These are phyloP conservation scores for Phoenoteleia sp. DNA, from an alignment of 2,888 invertebrate genomes.

Conservation along the genomic window DNA sequence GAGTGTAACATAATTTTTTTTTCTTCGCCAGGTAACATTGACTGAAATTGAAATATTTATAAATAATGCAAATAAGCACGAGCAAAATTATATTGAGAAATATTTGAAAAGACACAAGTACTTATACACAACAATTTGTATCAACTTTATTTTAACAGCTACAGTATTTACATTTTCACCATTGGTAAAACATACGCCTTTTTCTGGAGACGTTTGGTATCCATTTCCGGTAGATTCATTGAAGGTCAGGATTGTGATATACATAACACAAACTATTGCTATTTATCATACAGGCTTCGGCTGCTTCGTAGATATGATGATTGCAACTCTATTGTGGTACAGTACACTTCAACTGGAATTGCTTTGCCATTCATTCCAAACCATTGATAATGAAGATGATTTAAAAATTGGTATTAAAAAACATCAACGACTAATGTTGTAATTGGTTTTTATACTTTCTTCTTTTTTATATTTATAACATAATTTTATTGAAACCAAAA, in stretches of 20 bases:
- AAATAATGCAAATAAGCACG: constrained; percentile 41
- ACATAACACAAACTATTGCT: constrained; percentile 75
- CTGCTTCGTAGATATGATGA: constrained; percentile 75
- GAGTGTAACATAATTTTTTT: background rate
- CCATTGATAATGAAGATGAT: constrained; percentile 29
- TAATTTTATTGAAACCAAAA: too few species aligned
- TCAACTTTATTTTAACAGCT: constrained; percentile 74
- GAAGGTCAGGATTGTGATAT: constrained; percentile 70
- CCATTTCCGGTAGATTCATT: constrained; percentile 79
- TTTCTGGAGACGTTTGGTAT: constrained; percentile 79
- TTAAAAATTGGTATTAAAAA: constrained; percentile 72
- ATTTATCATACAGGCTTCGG: constrained; percentile 76
- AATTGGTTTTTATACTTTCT: too few species aligned
- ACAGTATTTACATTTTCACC: constrained; percentile 77
- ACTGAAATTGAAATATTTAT: constrained; percentile 75
- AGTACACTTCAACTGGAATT: constrained; percentile 77
- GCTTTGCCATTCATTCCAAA: constrained; percentile 66
- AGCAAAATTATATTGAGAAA: constrained; percentile 74
- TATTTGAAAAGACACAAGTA: constrained; percentile 77
- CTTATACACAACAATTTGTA: constrained; percentile 71
- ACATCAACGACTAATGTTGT: constrained; percentile 76
- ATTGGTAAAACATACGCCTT: constrained; percentile 73
- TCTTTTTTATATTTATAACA: too few species aligned
- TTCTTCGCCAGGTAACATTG: constrained; percentile 72
- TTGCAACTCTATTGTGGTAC: constrained; percentile 79